Percentiles rank a stretch among this genome's conserved stretches.
Evolutionary conservation across 2,113 vertebrate species (phyloP).

Genomic region (Conger conger): DNA sequence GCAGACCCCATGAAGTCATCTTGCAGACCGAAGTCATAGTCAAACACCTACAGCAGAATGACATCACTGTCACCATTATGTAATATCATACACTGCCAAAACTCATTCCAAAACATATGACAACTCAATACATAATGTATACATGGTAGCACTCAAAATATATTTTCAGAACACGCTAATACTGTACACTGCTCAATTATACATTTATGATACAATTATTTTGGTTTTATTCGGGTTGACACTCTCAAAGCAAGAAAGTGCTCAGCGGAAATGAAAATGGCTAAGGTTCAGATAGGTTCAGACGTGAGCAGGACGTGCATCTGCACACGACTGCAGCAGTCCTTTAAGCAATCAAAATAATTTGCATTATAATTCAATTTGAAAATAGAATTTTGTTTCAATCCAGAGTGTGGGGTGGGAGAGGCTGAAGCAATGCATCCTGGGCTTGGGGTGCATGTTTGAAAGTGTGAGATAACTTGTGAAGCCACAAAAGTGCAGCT

Average conservation of each 20-base stretch:
- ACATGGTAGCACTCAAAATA: too few species aligned
- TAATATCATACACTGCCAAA: too few species aligned
- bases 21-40: slow-evolving; percentile 97
- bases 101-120: too few species aligned
- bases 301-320: not conserved
- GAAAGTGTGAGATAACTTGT: not conserved
- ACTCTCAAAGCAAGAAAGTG: too few species aligned
- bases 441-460: not conserved
- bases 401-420: not conserved
- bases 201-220: too few species aligned
- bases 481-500: not conserved
- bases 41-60: slow-evolving; percentile 82
- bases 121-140: too few species aligned
- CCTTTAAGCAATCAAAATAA: not conserved
- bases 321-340: not conserved
- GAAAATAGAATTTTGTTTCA: not conserved
- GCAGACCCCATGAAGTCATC: slow-evolving; percentile 98
- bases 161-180: too few species aligned
- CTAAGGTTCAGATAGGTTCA: not conserved
- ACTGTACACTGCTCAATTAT: too few species aligned
- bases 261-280: too few species aligned
- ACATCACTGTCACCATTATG: not conserved
- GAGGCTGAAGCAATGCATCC: not conserved
- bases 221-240: too few species aligned
- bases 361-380: not conserved